Evolutionary conservation across 2,113 vertebrate species (phyloP), one percentile per base, ranked within the genome.

Genomic region (Hippolais icterina): DNA sequence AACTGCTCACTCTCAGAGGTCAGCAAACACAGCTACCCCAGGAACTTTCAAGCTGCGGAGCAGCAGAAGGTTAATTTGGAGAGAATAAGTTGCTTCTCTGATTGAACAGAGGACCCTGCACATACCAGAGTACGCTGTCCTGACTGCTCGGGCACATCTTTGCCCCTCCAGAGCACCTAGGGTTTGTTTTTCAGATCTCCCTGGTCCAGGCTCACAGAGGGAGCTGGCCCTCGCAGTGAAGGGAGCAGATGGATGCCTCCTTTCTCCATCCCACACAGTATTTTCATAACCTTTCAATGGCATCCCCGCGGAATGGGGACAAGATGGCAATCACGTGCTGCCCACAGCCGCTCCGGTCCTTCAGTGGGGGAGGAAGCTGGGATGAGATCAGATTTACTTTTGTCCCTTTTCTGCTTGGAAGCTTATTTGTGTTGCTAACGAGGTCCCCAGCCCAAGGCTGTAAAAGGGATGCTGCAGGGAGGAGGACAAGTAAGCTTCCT

Each of bases 221-320:
- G 33, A 15, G 29, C 59, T 60, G 52, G 44, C 21, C 47, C 28
- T 42, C 66, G 70, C 39, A 59, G 83, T 1, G 1, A 15, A 49
- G 86, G 54, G 42, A 81, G 18, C 6, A 18, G 64, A 46, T 0
- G 13, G 68, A 10, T 19, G 49, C 21, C 15, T 69, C 39, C 31
- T 53, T 87, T 76, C 82, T 90, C 54, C 49, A 21, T 84, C 84
- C 64, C 1, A 6, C 16, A 0, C 39, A 37, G 29, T 91, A 59
- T 92, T 94, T 94, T 83, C 64, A 75, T 93, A 95, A 92, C 86
- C 89, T 95, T 74, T 81, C 15, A 27, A 13, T 54, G 88, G 85
- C 90, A 94, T 93, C 71, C 47, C 4, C 0, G 88, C 0, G 2
- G 70, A 83, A 78, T 2, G 11, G 91, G 89, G 63, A 80, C 59